phyloP scores from a whole-genome alignment of 1,140 invertebrate genomes.

The Philaenus spumarius region DNA sequence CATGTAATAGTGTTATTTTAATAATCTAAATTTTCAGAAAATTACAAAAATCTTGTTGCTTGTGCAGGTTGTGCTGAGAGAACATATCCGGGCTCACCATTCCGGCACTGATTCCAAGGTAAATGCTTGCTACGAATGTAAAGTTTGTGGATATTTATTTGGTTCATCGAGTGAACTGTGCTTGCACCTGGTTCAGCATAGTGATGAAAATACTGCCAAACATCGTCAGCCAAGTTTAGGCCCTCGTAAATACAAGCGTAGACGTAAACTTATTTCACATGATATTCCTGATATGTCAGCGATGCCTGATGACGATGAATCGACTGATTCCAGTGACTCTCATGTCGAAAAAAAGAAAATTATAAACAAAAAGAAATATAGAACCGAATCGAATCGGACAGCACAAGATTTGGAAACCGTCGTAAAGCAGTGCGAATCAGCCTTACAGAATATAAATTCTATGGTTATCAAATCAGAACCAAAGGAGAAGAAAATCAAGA shows the following conservation, averaged over 20 bases:
- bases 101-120: constrained; percentile 62
- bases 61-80: constrained; percentile 60
- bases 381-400: constrained; percentile 7
- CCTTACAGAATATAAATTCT: constrained; percentile 47
- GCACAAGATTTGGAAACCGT: constrained; percentile 33
- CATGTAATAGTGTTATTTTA: too few species aligned
- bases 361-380: constrained; percentile 33
- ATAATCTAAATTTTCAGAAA: too few species aligned
- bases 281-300: constrained; percentile 28
- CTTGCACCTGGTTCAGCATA: constrained; percentile 72
- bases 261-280: constrained; percentile 61
- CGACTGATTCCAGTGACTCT: constrained; percentile 36
- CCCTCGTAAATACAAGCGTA: constrained; percentile 69
- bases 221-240: constrained; percentile 60
- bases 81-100: constrained; percentile 76
- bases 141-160: constrained; percentile 62
- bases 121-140: constrained; percentile 55
- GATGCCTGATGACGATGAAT: constrained; percentile 31
- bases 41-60: neutral
- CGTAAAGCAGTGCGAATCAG: constrained; percentile 46
- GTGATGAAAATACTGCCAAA: constrained; percentile 72
- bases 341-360: constrained; percentile 34
- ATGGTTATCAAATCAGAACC: constrained; percentile 40
- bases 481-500: constrained; percentile 39
- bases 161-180: constrained; percentile 64